A percentile compares a stretch with the other conserved stretches of the same genome.
phyloP scores from a whole-genome alignment of 2,888 invertebrate species.

The Eupithecia vulgata region DNA sequence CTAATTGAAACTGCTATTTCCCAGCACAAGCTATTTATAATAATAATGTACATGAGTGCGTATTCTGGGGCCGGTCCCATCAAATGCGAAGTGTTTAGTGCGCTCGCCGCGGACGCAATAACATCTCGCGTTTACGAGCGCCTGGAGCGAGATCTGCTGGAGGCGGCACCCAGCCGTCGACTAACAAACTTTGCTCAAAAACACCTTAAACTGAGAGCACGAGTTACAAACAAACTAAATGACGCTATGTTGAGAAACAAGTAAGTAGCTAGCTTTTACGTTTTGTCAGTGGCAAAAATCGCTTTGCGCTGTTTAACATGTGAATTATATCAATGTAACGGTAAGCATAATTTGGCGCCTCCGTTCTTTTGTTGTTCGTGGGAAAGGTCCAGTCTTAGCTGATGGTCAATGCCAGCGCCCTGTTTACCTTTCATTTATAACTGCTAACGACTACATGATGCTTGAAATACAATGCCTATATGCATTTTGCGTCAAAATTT shows the following conservation, averaged over 20 bases:
- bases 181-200: neutral
- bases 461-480: neutral
- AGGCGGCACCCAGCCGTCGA: constrained; percentile 8
- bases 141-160: constrained; percentile 15
- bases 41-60: constrained; percentile 37
- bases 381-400: neutral
- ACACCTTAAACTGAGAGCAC: neutral
- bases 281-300: neutral
- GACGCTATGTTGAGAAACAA: neutral
- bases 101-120: constrained; percentile 27
- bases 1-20: neutral
- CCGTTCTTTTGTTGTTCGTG: neutral
- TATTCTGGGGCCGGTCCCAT: constrained; percentile 27
- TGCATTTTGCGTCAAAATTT: too few relatives aligned
- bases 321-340: neutral
- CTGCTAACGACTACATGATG: neutral
- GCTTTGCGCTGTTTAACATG: neutral
- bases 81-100: constrained; percentile 40
- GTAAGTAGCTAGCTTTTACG: neutral
- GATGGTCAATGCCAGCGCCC: constrained; percentile 20
- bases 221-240: neutral
- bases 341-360: neutral
- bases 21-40: constrained; percentile 31
- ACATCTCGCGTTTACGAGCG: constrained; percentile 33
- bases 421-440: constrained; percentile 11